phyloP scores from a whole-genome alignment of 2,113 vertebrate species.

The Gallinago undulata region DNA sequence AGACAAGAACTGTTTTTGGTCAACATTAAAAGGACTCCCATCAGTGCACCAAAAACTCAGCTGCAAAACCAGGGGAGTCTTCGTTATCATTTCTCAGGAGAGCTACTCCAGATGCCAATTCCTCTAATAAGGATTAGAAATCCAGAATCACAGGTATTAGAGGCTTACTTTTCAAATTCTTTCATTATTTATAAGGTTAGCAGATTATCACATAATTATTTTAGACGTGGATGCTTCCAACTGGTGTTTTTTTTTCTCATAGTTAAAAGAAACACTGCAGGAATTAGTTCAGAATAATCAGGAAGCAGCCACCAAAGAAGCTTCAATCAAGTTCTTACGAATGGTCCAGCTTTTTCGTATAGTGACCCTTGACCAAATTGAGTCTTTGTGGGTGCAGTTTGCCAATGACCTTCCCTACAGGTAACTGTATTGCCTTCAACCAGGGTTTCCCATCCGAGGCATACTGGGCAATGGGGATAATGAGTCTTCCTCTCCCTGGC shows the following conservation, averaged over 20 bases:
- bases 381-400: conserved; percentile 76
- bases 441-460: background rate
- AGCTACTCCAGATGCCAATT: conserved; percentile 70
- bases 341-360: conserved; percentile 76
- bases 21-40: conserved; percentile 25
- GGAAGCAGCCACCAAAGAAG: conserved; percentile 61
- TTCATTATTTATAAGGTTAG: background rate
- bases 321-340: conserved; percentile 73
- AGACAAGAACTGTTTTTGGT: conserved; percentile 80
- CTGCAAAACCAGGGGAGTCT: conserved; percentile 77
- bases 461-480: background rate
- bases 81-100: conserved; percentile 70
- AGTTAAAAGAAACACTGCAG: conserved; percentile 77
- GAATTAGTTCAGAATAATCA: conserved; percentile 72
- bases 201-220: background rate
- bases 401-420: background rate
- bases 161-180: background rate
- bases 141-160: conserved; percentile 73
- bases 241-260: background rate
- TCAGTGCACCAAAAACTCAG: background rate
- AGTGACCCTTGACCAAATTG: conserved; percentile 67
- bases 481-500: background rate
- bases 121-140: conserved; percentile 73
- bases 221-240: background rate
- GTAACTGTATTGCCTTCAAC: background rate